Evolutionary conservation across 2,797 vertebrate genomes (phyloP), one percentile per base, ranked within the genome.

Genomic region (Petrocephalus schoutedeni): DNA sequence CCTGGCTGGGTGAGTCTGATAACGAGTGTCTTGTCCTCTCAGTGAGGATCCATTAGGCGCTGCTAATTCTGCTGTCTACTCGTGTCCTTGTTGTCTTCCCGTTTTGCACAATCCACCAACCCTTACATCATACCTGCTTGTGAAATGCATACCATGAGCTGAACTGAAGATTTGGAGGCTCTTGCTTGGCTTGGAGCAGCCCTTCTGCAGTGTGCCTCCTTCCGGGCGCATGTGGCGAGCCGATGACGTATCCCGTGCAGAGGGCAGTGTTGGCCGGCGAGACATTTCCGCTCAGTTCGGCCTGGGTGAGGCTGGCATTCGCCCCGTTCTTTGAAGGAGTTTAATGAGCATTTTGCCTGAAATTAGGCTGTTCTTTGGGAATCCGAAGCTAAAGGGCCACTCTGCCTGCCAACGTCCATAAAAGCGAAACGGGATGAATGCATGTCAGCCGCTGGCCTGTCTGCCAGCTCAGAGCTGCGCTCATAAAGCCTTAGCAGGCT

Each of bases 101-200:
- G 77, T 82, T 53, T n/a, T 9, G 21, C 80, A 53, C 8, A 53
- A 83, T 16, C 45, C n/a, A 41, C 56, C 16, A 9, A 59, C 54
- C 23, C 71, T 51, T 12, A n/a, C 58, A 71, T 71, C 32, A 28
- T 51, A 6, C 45, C 49, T 12, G 21, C 41, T n/a, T 10, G 45
- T 83, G n/a, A 83, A 83, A 54, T 83, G 45, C 2, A 23, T 88
- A 91, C 89, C 57, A 53, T 90, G 86, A 91, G 91, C 87, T 89
- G 86, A 91, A 89, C 91, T 88, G 90, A 87, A 87, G 61, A 64
- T 64, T 64, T 64, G 23, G 9, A 64, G 12, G 49, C 49, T 51
- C 49, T 7, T 64, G 61, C 61, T 64, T 10, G 61, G 61, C 61
- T 28, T 4, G 23, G 21, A 28, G 21, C 28, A 3, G 28, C 23